A percentile compares a stretch with the other conserved stretches of the same genome.
phyloP scores from a whole-genome alignment of 2,888 invertebrate species.

The Lobophora halterata region DNA sequence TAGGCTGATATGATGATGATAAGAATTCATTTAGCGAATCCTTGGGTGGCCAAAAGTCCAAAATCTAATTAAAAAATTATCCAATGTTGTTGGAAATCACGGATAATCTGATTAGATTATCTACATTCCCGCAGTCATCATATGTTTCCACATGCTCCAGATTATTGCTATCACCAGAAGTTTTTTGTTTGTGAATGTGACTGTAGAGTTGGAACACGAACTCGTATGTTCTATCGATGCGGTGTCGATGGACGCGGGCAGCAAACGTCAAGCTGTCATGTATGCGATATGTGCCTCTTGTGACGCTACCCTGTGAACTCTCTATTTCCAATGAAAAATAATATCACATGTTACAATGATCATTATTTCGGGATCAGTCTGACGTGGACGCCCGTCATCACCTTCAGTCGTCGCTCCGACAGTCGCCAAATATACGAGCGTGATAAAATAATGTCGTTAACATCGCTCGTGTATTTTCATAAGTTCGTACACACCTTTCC shows the following conservation, averaged over 20 bases:
- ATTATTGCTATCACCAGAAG: constrained; percentile 43
- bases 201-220: constrained; percentile 32
- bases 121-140: constrained; percentile 29
- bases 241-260: constrained; percentile 56
- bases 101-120: constrained; percentile 6
- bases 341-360: constrained; percentile 34
- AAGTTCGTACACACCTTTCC: constrained; percentile 1
- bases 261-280: constrained; percentile 45
- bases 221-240: constrained; percentile 44
- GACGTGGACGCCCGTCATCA: constrained; percentile 23
- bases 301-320: constrained; percentile 26
- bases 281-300: too few relatives aligned
- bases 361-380: constrained; percentile 29
- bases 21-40: too few relatives aligned
- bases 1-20: too few relatives aligned
- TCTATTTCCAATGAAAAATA: constrained; percentile 33
- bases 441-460: constrained; percentile 8
- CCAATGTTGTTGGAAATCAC: not conserved
- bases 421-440: constrained; percentile 24
- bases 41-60: too few relatives aligned
- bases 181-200: constrained; percentile 54
- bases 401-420: constrained; percentile 27
- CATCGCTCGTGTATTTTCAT: constrained; percentile 5
- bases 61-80: too few relatives aligned
- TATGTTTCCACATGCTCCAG: constrained; percentile 24